These are phyloP conservation scores for Brachirus orientalis DNA, from an alignment of 2,113 vertebrate species.

Conservation along the genomic window DNA sequence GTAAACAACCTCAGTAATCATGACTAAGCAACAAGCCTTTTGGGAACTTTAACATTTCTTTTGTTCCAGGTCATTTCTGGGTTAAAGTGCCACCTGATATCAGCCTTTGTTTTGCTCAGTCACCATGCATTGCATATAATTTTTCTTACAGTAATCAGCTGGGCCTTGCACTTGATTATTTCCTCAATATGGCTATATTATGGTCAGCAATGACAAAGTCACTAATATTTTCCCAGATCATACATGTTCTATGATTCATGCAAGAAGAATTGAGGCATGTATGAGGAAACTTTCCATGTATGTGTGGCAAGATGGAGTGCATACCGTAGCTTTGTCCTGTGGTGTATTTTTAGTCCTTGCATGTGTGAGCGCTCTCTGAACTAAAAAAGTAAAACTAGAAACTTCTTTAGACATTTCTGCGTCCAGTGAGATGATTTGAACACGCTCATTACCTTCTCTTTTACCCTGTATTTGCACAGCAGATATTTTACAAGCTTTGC, in stretches of 20 bases:
- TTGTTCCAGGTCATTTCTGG: neutral
- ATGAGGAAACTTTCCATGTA: neutral
- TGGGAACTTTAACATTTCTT: neutral
- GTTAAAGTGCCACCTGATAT: neutral
- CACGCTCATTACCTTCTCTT: neutral
- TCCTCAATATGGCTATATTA: neutral
- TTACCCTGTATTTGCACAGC: neutral
- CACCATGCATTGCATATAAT: neutral
- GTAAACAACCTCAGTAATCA: neutral
- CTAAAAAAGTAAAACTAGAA: neutral
- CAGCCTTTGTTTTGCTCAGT: slow-evolving; percentile 11
- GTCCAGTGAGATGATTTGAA: slow-evolving; percentile 1
- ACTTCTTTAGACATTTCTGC: neutral
- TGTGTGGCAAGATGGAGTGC: neutral
- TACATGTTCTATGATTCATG: neutral
- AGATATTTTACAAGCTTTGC: slow-evolving; percentile 6
- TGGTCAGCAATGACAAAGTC: neutral
- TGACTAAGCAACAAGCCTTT: neutral
- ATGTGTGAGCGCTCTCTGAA: neutral
- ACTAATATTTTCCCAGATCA: rapidly evolving
- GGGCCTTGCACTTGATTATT: neutral
- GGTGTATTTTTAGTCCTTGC: neutral
- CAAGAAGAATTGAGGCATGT: neutral
- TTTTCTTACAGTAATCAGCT: neutral
- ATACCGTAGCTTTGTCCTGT: neutral